phyloP scores from a whole-genome alignment of 2,113 vertebrate species.

The Tringa solitaria region DNA sequence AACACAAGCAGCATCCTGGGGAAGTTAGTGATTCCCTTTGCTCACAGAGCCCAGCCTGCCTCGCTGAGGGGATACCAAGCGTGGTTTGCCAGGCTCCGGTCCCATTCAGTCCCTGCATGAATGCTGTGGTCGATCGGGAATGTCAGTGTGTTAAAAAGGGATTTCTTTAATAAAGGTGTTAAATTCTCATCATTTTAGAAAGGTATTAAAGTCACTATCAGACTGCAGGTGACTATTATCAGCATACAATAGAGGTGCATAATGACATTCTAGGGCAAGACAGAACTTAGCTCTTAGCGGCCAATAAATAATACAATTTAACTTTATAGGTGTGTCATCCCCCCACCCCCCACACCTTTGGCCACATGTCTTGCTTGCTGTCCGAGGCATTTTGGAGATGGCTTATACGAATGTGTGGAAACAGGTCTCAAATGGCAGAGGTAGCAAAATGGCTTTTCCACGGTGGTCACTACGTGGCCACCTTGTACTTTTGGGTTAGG shows the following conservation, averaged over 20 bases:
- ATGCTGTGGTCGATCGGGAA: background rate
- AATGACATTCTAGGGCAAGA: conserved; percentile 59
- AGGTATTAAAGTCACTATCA: conserved; percentile 29
- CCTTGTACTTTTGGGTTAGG: background rate
- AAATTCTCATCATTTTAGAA: conserved; percentile 12
- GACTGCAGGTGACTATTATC: conserved; percentile 1
- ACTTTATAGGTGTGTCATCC: conserved; percentile 28
- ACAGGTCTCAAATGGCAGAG: background rate
- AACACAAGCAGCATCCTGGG: background rate
- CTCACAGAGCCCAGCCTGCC: background rate
- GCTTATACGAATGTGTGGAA: background rate
- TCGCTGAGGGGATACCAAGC: background rate
- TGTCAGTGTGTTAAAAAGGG: background rate
- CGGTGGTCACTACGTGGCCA: background rate
- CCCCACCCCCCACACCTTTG: background rate
- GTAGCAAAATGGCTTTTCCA: background rate
- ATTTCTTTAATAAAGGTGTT: background rate
- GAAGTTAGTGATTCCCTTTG: background rate
- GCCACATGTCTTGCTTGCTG: background rate
- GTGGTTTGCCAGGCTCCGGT: background rate
- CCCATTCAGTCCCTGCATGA: background rate
- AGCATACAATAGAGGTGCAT: conserved; percentile 37
- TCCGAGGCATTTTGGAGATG: background rate
- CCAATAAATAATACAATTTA: conserved; percentile 65
- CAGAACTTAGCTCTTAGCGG: background rate